Percentiles rank a stretch among this genome's conserved stretches.
Evolutionary conservation across 2,888 invertebrate genomes (phyloP).

Genomic region (Chouioia cunea): DNA sequence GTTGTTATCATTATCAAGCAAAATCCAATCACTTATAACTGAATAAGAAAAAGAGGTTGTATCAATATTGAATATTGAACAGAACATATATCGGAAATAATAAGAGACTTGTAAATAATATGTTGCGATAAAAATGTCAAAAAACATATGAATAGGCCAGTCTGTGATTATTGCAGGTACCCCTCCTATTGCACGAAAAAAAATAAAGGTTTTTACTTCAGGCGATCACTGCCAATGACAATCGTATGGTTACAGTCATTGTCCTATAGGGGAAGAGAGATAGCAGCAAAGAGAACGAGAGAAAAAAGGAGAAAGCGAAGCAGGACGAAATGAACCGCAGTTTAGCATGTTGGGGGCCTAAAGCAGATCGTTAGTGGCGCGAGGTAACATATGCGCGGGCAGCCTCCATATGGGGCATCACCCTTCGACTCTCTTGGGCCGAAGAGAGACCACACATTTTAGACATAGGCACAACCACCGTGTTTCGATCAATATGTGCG

Average conservation of each 20-base stretch:
- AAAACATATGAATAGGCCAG: slow-evolving; percentile 26
- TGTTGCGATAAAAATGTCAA: neutral
- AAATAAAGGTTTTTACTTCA: slow-evolving; percentile 29
- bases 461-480: slow-evolving; percentile 17
- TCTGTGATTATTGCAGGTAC: slow-evolving; percentile 4
- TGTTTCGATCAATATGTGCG: slow-evolving; percentile 34
- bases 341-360: slow-evolving; percentile 64
- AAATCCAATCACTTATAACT: too few relatives aligned
- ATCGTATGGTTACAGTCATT: slow-evolving; percentile 66
- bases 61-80: too few relatives aligned
- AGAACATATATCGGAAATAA: too few relatives aligned
- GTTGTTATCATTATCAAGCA: too few relatives aligned
- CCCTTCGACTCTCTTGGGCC: slow-evolving; percentile 17
- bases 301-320: slow-evolving; percentile 33
- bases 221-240: slow-evolving; percentile 56
- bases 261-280: slow-evolving; percentile 57
- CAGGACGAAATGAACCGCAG: slow-evolving; percentile 60
- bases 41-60: too few relatives aligned
- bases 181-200: neutral
- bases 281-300: slow-evolving; percentile 2
- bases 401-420: slow-evolving; percentile 67
- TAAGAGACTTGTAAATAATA: neutral
- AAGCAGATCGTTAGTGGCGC: slow-evolving; percentile 67
- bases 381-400: slow-evolving; percentile 68
- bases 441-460: slow-evolving; percentile 26